A percentile compares a stretch with the other conserved stretches of the same genome.
Conservation (phyloP, 2,888 invertebrate species). For the Euspilapteryx auroguttella region DNA sequence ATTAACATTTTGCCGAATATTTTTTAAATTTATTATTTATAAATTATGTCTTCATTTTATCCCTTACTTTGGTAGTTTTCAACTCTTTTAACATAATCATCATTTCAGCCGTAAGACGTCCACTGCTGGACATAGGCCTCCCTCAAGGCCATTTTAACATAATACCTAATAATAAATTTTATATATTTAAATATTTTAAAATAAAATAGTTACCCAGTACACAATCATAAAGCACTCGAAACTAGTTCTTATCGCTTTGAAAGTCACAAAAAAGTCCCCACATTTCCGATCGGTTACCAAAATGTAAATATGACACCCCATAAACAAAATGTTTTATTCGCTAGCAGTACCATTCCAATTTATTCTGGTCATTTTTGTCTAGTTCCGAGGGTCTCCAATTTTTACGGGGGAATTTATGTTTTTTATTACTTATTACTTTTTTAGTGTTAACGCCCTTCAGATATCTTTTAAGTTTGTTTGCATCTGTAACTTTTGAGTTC, state of each 20-base stretch:
- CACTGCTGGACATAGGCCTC: too few species aligned
- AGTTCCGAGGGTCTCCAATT: constrained; percentile 50
- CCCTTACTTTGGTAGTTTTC: too few species aligned
- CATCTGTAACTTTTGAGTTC: constrained; percentile 18
- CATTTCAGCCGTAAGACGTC: too few species aligned
- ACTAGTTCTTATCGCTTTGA: constrained; percentile 3
- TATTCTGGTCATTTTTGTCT: constrained; percentile 59
- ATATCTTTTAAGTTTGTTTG: constrained; percentile 24
- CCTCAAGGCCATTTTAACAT: too few species aligned
- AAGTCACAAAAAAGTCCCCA: constrained; percentile 15
- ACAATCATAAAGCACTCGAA: too few species aligned
- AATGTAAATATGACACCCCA: constrained; percentile 62
- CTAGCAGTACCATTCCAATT: constrained; percentile 55
- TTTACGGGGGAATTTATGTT: constrained; percentile 48
- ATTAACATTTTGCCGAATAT: too few species aligned
- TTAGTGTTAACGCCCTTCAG: constrained; percentile 22
- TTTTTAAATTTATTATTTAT: too few species aligned
- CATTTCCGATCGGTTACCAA: constrained; percentile 41
- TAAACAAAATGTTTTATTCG: constrained; percentile 58
- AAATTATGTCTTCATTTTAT: too few species aligned
- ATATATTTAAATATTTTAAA: too few species aligned
- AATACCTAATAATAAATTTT: too few species aligned
- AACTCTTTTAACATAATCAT: too few species aligned
- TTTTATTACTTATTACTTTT: constrained; percentile 35
- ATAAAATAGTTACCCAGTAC: too few species aligned